These are phyloP conservation scores for Syngnathus typhle DNA, from an alignment of 2,113 vertebrate genomes.

Conservation along the genomic window DNA sequence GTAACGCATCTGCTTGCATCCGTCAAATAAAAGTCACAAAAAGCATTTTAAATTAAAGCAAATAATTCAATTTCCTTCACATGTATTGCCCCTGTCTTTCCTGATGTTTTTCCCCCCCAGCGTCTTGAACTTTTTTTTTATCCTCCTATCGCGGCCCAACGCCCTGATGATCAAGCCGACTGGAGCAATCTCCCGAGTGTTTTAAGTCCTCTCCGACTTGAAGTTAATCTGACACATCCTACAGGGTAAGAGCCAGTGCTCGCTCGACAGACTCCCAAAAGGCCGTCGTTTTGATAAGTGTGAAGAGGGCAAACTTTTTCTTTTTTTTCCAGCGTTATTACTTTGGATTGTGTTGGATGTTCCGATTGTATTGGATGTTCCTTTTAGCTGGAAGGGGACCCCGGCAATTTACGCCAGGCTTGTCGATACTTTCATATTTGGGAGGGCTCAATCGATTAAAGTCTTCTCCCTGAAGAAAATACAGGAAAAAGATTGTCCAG, in stretches of 20 bases:
- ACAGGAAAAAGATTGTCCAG: constrained; percentile 51
- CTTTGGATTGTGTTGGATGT: constrained; percentile 49
- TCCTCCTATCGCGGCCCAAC: constrained; percentile 3
- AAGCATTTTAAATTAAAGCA: constrained; percentile 54
- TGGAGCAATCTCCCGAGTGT: constrained; percentile 57
- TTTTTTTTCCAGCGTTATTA: constrained; percentile 30
- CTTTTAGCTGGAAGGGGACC: constrained; percentile 35
- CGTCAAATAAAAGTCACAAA: constrained; percentile 50
- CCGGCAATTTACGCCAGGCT: constrained; percentile 59
- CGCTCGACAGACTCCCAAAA: constrained; percentile 60
- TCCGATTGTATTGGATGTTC: constrained; percentile 55
- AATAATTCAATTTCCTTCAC: constrained; percentile 56
- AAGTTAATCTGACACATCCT: constrained; percentile 71
- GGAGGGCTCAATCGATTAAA: constrained; percentile 48
- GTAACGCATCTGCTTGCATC: constrained; percentile 40
- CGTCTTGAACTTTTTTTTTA: neutral
- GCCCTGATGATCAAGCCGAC: constrained; percentile 63
- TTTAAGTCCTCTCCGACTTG: constrained; percentile 59
- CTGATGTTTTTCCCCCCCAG: neutral
- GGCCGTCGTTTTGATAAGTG: constrained; percentile 53
- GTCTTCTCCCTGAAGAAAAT: constrained; percentile 45
- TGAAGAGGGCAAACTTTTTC: constrained; percentile 54
- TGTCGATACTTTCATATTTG: constrained; percentile 64
- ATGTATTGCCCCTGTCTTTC: constrained; percentile 26
- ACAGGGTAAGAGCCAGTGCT: constrained; percentile 54